These are phyloP conservation scores for Pseudobourletiella spinata DNA, from an alignment of 1,140 invertebrate species.

Conservation along the genomic window DNA sequence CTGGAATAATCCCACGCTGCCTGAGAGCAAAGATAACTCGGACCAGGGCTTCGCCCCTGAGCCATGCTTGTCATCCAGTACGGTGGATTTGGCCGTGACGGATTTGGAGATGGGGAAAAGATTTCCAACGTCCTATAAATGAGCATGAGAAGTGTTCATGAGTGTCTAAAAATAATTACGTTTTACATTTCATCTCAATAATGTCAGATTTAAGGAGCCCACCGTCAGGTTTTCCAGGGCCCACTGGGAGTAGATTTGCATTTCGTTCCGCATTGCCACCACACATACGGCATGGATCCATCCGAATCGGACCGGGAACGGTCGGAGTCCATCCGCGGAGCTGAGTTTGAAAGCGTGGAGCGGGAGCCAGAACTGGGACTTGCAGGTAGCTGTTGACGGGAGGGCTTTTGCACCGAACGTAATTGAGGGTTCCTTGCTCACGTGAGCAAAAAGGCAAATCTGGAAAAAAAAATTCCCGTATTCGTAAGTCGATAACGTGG, in stretches of 20 bases:
- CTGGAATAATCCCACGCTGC: conserved; percentile 33
- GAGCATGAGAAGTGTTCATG: conserved; percentile 6
- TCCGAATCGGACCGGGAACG: conserved; percentile 94
- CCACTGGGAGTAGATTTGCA: conserved; percentile 99
- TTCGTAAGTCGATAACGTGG: not conserved
- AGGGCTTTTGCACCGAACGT: conserved; percentile 34
- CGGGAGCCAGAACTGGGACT: conserved; percentile 44
- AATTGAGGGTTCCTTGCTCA: conserved; percentile 38
- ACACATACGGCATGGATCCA: conserved; percentile 97
- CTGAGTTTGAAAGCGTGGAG: conserved; percentile 87
- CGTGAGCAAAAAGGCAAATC: conserved; percentile 36
- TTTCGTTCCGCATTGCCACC: conserved; percentile 98
- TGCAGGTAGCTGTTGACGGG: conserved; percentile 29
- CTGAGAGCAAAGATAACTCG: conserved; percentile 30
- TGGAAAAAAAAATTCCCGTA: no score
- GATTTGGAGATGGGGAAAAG: conserved; percentile 12
- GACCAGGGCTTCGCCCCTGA: conserved; percentile 19
- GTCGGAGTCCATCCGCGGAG: conserved; percentile 90
- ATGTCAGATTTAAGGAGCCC: conserved; percentile 19
- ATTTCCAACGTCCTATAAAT: conserved; percentile 24
- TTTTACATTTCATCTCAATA: not conserved
- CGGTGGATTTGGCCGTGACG: conserved; percentile 5
- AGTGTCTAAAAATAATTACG: no score
- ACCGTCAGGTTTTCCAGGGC: conserved; percentile 45
- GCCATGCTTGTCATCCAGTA: conserved; percentile 13